phyloP scores from a whole-genome alignment of 2,797 vertebrate genomes.

The Miichthys miiuy region DNA sequence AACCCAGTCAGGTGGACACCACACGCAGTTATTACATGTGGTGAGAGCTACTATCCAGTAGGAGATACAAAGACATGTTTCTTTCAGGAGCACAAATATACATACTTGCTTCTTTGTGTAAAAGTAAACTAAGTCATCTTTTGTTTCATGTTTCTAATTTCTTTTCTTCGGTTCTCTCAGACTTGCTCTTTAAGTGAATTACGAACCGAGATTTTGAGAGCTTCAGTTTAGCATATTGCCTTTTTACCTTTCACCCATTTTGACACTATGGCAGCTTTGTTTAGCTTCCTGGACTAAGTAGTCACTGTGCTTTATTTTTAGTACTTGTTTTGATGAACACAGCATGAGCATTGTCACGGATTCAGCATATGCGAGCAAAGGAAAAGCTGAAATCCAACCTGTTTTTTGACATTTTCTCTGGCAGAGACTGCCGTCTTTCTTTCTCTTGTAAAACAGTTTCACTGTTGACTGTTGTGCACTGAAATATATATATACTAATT shows the following conservation, averaged over 20 bases:
- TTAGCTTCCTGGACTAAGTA: conserved; percentile 85
- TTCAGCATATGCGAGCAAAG: conserved; percentile 76
- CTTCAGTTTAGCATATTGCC: conserved; percentile 92
- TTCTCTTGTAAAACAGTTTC: conserved; percentile 85
- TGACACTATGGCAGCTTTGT: conserved; percentile 89
- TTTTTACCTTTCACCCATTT: conserved; percentile 83
- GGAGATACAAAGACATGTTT: conserved; percentile 58
- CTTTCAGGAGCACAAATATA: conserved; percentile 91
- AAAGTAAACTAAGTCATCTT: conserved; percentile 80
- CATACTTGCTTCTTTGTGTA: conserved; percentile 90
- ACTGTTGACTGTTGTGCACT: conserved; percentile 89
- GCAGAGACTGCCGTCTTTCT: conserved; percentile 83
- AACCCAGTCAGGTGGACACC: conserved; percentile 96
- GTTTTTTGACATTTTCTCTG: conserved; percentile 78
- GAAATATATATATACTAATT: conserved; percentile 85
- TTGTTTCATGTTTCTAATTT: conserved; percentile 77
- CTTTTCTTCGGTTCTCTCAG: conserved; percentile 70
- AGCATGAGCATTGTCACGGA: conserved; percentile 85
- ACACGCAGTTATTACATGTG: conserved; percentile 99
- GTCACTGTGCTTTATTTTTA: conserved; percentile 88
- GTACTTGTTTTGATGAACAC: conserved; percentile 85
- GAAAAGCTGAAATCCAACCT: conserved; percentile 72
- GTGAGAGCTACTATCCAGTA: conserved; percentile 82
- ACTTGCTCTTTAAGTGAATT: conserved; percentile 87
- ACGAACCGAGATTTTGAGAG: conserved; percentile 84